A percentile compares a stretch with the other conserved stretches of the same genome.
Evolutionary conservation across 92 coral and sea anemone genomes (phyloP).

Genomic region (Paramuricea clavata): DNA sequence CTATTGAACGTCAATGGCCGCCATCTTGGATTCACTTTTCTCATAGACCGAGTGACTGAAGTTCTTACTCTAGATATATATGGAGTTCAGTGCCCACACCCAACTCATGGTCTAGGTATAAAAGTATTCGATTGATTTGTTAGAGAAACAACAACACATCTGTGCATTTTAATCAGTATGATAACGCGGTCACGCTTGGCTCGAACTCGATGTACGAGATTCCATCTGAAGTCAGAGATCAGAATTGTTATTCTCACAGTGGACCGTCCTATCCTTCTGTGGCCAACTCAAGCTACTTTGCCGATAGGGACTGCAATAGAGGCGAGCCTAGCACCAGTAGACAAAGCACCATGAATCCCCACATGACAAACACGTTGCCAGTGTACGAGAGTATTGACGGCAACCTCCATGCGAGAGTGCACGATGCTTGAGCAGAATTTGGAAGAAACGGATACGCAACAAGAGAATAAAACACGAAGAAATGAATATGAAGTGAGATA

Average conservation of each 20-base stretch:
- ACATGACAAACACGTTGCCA: background rate
- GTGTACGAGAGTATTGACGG: constrained; percentile 26
- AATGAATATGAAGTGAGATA: background rate
- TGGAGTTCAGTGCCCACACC: too few species aligned
- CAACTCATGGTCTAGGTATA: background rate
- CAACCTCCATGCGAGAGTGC: background rate
- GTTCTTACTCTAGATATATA: too few species aligned
- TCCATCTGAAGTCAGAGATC: background rate
- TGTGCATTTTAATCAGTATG: background rate
- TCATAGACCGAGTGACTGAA: too few species aligned
- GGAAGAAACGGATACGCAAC: too few species aligned
- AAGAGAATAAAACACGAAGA: background rate
- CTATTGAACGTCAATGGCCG: too few species aligned
- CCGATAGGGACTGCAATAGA: too few species aligned
- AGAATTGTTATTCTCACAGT: background rate
- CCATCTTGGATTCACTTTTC: too few species aligned
- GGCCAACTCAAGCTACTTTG: too few species aligned
- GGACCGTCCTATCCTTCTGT: constrained; percentile 72
- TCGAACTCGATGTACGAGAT: constrained; percentile 8
- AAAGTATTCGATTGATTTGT: background rate
- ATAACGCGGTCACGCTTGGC: background rate
- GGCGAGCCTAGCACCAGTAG: too few species aligned
- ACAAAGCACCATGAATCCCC: constrained; percentile 20
- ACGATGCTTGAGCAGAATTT: too few species aligned
- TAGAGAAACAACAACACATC: background rate